Percentiles rank a stretch among this genome's conserved stretches.
These are phyloP conservation scores for Merops nubicus DNA, from an alignment of 2,113 vertebrate species.

Conservation along the genomic window DNA sequence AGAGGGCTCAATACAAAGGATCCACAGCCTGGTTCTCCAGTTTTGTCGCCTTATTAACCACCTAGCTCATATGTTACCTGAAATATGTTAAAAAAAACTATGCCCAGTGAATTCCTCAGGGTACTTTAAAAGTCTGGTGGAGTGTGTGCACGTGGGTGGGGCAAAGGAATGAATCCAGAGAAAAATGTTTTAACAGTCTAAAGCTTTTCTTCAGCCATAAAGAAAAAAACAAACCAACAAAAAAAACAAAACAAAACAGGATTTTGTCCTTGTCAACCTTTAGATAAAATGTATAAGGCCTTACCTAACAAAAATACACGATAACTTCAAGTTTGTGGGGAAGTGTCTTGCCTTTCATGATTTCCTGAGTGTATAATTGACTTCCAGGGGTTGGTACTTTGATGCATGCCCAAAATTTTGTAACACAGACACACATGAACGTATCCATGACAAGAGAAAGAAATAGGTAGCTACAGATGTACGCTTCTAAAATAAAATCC, in stretches of 20 bases:
- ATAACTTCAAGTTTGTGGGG: neutral
- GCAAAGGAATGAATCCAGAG: neutral
- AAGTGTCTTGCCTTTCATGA: neutral
- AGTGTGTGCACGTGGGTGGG: rapidly evolving
- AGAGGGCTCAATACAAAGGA: neutral
- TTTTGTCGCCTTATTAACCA: neutral
- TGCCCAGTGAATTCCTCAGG: neutral
- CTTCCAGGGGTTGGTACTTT: neutral
- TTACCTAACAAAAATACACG: neutral
- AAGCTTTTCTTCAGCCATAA: neutral
- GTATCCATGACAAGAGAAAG: neutral
- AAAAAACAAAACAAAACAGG: neutral
- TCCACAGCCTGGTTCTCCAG: neutral
- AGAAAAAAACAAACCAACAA: neutral
- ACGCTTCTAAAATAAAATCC: neutral
- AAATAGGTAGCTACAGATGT: neutral
- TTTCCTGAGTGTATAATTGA: neutral
- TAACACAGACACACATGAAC: neutral
- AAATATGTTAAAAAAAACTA: neutral
- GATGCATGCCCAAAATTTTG: neutral
- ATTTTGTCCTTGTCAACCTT: neutral
- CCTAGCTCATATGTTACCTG: neutral
- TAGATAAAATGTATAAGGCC: neutral
- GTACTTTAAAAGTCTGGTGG: neutral
- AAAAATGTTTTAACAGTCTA: neutral